A percentile compares a stretch with the other conserved stretches of the same genome.
Conservation (phyloP, 1,140 invertebrate species). For the Anastrepha ludens region DNA sequence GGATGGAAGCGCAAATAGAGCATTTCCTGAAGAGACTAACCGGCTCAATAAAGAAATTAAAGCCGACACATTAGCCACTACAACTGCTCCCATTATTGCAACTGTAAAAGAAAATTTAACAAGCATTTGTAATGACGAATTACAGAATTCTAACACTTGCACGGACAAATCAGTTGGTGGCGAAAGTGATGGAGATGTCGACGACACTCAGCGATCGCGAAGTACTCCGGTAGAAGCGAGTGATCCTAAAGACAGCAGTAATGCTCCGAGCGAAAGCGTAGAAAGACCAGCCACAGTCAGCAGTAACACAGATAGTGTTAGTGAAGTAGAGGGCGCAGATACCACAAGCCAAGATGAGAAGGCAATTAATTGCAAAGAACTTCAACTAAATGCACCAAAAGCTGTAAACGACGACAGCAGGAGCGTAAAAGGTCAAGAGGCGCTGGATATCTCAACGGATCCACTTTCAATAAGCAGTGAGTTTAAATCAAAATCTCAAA, state of each 20-base stretch:
- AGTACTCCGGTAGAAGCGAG: slow-evolving; percentile 12
- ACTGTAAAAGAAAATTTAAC: slow-evolving; percentile 52
- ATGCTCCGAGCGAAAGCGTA: slow-evolving; percentile 51
- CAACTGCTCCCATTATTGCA: background rate
- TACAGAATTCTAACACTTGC: slow-evolving; percentile 58
- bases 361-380: slow-evolving; percentile 27
- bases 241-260: slow-evolving; percentile 53
- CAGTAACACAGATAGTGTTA: slow-evolving; percentile 33
- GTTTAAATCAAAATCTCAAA: slow-evolving; percentile 22
- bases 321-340: slow-evolving; percentile 32
- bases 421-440: background rate
- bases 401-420: slow-evolving; percentile 53
- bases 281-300: slow-evolving; percentile 51
- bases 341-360: slow-evolving; percentile 58
- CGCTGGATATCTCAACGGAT: background rate
- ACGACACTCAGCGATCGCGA: slow-evolving; percentile 63
- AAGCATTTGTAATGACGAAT: slow-evolving; percentile 49
- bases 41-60: background rate
- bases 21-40: background rate
- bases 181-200: slow-evolving; percentile 66
- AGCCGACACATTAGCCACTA: background rate
- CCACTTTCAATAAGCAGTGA: slow-evolving; percentile 4
- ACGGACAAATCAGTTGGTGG: slow-evolving; percentile 60
- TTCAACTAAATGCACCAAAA: slow-evolving; percentile 56
- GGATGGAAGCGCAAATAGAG: background rate